Percentiles rank a stretch among this genome's conserved stretches.
These are phyloP conservation scores for Botia almorhae DNA, from an alignment of 2,797 vertebrate species.

Conservation along the genomic window DNA sequence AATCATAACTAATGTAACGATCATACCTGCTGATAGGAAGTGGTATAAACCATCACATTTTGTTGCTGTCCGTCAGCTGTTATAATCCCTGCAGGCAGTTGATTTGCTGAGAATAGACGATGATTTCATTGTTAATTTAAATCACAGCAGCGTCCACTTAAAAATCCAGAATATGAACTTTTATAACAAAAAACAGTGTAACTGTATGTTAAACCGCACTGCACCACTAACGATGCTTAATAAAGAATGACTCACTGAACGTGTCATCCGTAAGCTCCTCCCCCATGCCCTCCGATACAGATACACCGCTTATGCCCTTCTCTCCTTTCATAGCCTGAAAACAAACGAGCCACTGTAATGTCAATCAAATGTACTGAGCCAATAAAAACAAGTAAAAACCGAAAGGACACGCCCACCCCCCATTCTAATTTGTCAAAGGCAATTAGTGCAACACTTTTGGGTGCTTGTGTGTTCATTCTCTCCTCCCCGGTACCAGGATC, in stretches of 20 bases:
- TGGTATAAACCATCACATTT: slow-evolving; percentile 99
- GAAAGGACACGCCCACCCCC: too few relatives aligned
- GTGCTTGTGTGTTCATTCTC: too few relatives aligned
- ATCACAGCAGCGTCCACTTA: not conserved
- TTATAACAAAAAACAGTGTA: not conserved
- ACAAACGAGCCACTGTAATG: slow-evolving; percentile 1
- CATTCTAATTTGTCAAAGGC: too few relatives aligned
- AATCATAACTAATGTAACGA: too few relatives aligned
- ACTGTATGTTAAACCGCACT: not conserved
- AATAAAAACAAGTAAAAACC: not conserved
- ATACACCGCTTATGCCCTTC: slow-evolving; percentile 89
- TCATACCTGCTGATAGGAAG: slow-evolving; percentile 95
- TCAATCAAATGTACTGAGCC: not conserved
- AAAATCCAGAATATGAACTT: not conserved
- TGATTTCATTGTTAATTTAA: not conserved
- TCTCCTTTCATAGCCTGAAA: slow-evolving; percentile 97
- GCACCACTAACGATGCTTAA: not conserved
- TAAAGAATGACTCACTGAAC: slow-evolving; percentile 85
- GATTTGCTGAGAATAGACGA: slow-evolving; percentile 82
- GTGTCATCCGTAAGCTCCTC: slow-evolving; percentile 96
- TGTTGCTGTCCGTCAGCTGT: slow-evolving; percentile 98
- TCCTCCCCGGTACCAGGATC: too few relatives aligned
- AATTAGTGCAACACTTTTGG: too few relatives aligned
- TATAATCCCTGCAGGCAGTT: slow-evolving; percentile 93
- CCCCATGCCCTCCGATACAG: slow-evolving; percentile 84